These are phyloP conservation scores for Pterostichus madidus DNA, from an alignment of 2,888 invertebrate species.

Conservation along the genomic window DNA sequence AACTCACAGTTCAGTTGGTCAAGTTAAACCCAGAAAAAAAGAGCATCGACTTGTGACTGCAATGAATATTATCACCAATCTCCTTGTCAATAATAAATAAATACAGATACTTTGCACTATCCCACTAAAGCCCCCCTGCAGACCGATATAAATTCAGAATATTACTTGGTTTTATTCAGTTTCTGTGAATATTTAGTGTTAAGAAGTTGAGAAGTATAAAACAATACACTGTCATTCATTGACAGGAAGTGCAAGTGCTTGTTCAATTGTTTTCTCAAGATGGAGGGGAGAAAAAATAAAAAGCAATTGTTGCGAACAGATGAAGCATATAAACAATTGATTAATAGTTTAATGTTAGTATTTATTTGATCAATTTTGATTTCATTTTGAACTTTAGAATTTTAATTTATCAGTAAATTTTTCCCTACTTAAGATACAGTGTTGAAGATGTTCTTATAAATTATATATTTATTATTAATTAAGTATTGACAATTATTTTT, in stretches of 20 bases:
- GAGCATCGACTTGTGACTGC: constrained; percentile 47
- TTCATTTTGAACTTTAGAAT: not conserved
- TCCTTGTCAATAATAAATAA: constrained; percentile 46
- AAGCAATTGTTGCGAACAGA: not conserved
- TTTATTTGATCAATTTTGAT: constrained; percentile 3
- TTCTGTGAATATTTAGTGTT: constrained; percentile 7
- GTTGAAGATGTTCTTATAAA: not conserved
- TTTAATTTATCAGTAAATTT: constrained; percentile 18
- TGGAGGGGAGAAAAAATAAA: constrained; percentile 22
- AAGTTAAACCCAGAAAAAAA: constrained; percentile 43
- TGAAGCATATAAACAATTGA: constrained; percentile 33
- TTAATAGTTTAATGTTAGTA: constrained; percentile 60
- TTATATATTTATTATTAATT: not conserved
- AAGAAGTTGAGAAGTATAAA: constrained; percentile 15
- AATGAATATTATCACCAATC: constrained; percentile 25
- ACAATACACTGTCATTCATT: not conserved
- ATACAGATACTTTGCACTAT: constrained; percentile 58
- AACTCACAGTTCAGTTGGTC: constrained; percentile 55
- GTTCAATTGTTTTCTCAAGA: constrained; percentile 6
- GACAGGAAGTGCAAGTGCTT: not conserved
- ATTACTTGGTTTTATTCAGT: constrained; percentile 41
- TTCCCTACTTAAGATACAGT: not conserved
- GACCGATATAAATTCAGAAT: constrained; percentile 28
- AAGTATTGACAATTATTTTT: not conserved
- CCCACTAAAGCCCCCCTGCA: constrained; percentile 53